Base-by-base conservation (phyloP, 1,140 invertebrate genomes). In the Pseudomyrmex pallidus region DNA sequence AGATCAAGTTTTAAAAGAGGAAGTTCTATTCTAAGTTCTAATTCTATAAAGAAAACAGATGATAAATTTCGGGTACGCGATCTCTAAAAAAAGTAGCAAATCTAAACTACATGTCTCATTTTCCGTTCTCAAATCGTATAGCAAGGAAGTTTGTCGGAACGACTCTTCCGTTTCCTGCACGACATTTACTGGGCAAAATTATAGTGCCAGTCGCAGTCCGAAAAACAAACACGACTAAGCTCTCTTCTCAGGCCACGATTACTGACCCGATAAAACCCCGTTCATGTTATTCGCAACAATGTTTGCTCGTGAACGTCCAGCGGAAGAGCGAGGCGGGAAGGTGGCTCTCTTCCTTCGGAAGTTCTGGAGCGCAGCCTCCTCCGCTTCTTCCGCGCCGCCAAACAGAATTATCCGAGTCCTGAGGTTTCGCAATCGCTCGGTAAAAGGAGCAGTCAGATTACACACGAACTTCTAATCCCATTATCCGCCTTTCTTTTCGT, bases 241-340 rank as follows among this genome's bases (percentile, higher is more conserved):
- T 67, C 17, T 63, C 12, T 63, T 64, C 22, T 22, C 54, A 56
- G 62, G 35, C 17, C 48, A 78, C 25, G 44, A 77, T 52, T 52
- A 76, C 35, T 62, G 46, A 83, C 59, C 50, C 48, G 70, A 72
- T 83, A 86, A 74, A 57, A 70, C 35, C 61, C 4, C 12, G 17
- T 35, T 83, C 64, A 57, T 66, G 54, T 61, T 50, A 17, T 82
- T 82, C 62, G 70, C 76, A 82, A 74, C 68, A 74, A 85, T 74
- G 56, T 82, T n/a, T 50, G 57, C 2, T 72, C 57, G 63, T 68
- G 68, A 82, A 57, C 22, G 46, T 54, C 17, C 56, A n/a, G n/a
- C 10, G 13, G 22, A 62, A 82, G 56, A 4, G 44, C 54, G 44
- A 72, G 48, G 56, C 56, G 22, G 1, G 20, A 9, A 63, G 57